Evolutionary conservation across 2,797 vertebrate genomes (phyloP), one percentile per base, ranked within the genome.

Genomic region (Serranus cabrilla): DNA sequence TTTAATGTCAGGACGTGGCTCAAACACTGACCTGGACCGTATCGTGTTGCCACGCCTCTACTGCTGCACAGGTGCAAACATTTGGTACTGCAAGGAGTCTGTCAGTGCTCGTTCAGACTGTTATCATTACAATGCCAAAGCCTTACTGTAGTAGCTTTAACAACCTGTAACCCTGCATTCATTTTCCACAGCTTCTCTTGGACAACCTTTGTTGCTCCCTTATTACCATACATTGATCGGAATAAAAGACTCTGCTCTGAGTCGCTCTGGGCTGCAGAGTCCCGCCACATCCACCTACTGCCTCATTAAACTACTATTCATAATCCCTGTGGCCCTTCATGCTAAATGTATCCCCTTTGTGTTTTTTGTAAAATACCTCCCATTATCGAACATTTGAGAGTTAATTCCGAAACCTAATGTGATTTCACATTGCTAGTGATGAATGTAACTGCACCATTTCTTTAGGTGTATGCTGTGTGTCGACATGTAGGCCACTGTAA

Each of bases 151-250:
- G 71, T 78, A 67, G 64, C 70, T 70, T 72, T 76, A 76, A 82
- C 76, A 71, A 73, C 75, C 76, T 80, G 73, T 52, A 80, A 74
- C 76, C 46, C 60, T 46, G 54, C 45, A 57, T 83, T 86, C 63
- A 84, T 84, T 82, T 85, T 72, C 20, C 66, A 74, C 50, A 83
- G 40, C 54, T 72, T 86, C 60, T 81, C 71, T 63, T 91, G 66
- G 67, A 87, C 71, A 74, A 81, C 74, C 78, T 78, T 74, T 42
- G 78, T 73, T 74, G 72, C 77, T 82, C 56, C 59, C 76, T 92
- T 82, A 92, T 93, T 92, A 91, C 68, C 88, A 87, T 87, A 70
- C 89, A 92, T 92, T 77, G 91, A 92, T 93, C 77, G 42, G 67
- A 84, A 87, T 80, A 86, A 90, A 90, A 74, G 83, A 87, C 83